Base-by-base conservation (phyloP, 2,888 invertebrate genomes). In the Rhodophaea formosa region DNA sequence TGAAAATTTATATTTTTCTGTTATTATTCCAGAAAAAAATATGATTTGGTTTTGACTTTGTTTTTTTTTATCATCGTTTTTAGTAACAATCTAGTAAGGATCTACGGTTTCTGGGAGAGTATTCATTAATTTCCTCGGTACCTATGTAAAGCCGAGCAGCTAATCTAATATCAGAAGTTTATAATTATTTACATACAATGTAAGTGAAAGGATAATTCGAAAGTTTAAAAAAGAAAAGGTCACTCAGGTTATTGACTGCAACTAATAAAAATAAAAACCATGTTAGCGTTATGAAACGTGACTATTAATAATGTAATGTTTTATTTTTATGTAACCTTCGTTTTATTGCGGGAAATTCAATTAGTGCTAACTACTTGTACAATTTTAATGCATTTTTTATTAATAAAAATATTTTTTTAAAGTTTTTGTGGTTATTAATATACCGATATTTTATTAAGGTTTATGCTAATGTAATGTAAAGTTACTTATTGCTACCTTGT, bases 181-280 rank as follows among this genome's bases (percentile, higher is more conserved):
- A n/a, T n/a, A n/a, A n/a, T n/a, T n/a, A n/a, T n/a, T n/a, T n/a
- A n/a, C n/a, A n/a, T n/a, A n/a, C n/a, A n/a, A 12, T 17, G 35
- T 35, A 16, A 35, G 43, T 43, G 23, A 53, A 29, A 53, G 53
- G 53, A 53, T 43, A 29, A 23, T 42, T 42, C 51, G 15, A 55
- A 55, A 45, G 16, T 45, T 35, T 55, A 30, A 45, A n/a, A n/a
- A n/a, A 46, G 54, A 35, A 55, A 55, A 55, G 54, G 35, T 45
- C 54, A 55, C 16, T 32, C 32, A 45, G 54, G 54, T 55, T 16
- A 32, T 55, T 55, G 54, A 55, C 45, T 46, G 30, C 14, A 23
- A 42, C 39, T 8, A 43, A 23, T 49, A 23, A 30, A 35, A 44
- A 3, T 44, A 8, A 44, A 46, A n/a, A 23, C 5, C 23, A 23